These are phyloP conservation scores for Xanthostigma xanthostigma DNA, from an alignment of 2,888 invertebrate species.

Conservation along the genomic window DNA sequence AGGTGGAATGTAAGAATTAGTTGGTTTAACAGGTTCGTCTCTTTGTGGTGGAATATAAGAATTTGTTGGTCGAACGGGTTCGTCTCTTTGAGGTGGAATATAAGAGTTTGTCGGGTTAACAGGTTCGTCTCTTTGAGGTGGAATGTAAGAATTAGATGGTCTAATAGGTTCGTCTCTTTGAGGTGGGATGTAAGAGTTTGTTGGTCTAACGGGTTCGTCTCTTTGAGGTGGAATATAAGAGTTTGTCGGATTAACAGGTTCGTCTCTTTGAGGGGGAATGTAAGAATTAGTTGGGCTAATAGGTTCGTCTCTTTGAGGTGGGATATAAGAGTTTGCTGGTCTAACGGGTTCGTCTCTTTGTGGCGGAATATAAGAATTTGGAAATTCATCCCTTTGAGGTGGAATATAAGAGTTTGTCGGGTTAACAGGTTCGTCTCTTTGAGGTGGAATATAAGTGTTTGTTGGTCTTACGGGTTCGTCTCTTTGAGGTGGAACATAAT, in stretches of 20 bases:
- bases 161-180: not conserved
- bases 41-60: too few species aligned
- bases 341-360: too few species aligned
- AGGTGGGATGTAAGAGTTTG: too few species aligned
- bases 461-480: not conserved
- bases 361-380: not conserved
- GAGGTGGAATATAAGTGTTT: not conserved
- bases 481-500: not conserved
- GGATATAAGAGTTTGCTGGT: not conserved
- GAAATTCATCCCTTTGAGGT: not conserved
- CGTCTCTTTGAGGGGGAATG: not conserved
- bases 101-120: not conserved
- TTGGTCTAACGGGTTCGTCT: not conserved
- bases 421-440: not conserved
- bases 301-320: not conserved
- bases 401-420: not conserved
- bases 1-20: not conserved
- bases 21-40: not conserved
- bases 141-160: not conserved
- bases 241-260: not conserved
- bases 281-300: not conserved
- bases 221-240: not conserved
- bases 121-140: not conserved
- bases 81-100: not conserved
- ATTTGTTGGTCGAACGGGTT: too few species aligned